These are phyloP conservation scores for Apomyelois bistriatella DNA, from an alignment of 2,888 invertebrate species.

Conservation along the genomic window DNA sequence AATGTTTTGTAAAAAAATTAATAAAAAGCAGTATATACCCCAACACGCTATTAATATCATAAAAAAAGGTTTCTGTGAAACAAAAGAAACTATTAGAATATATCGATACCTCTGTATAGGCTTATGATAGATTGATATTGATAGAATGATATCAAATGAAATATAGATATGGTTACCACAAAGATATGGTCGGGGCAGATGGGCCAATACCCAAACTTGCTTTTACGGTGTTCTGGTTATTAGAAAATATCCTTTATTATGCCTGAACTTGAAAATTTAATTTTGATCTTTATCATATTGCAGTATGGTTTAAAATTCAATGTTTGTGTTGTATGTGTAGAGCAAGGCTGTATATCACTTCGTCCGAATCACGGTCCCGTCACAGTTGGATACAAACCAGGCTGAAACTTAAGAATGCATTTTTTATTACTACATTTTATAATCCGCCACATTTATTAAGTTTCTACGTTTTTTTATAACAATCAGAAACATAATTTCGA, in stretches of 20 bases:
- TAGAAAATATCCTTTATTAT: slow-evolving; percentile 35
- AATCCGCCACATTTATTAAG: slow-evolving; percentile 61
- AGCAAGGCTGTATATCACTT: slow-evolving; percentile 39
- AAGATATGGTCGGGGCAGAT: slow-evolving; percentile 63
- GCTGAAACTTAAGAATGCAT: slow-evolving; percentile 51
- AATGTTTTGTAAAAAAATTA: too few species aligned
- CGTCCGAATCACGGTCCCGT: slow-evolving; percentile 46
- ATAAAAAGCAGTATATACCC: too few species aligned
- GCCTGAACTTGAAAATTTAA: too few species aligned
- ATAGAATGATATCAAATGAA: slow-evolving; percentile 35
- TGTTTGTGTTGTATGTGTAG: neutral
- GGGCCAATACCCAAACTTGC: slow-evolving; percentile 30
- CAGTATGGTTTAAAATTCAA: neutral
- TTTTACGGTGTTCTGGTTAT: slow-evolving; percentile 35
- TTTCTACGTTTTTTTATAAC: slow-evolving; percentile 58
- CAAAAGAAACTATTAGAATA: too few species aligned
- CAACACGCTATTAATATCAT: too few species aligned
- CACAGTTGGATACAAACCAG: slow-evolving; percentile 60
- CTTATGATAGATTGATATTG: slow-evolving; percentile 43
- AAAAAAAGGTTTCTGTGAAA: too few species aligned
- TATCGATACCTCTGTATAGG: too few species aligned
- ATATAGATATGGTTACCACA: slow-evolving; percentile 47
- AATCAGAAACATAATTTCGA: too few species aligned
- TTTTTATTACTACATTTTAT: slow-evolving; percentile 60
- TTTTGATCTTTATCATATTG: neutral